Base-by-base conservation (phyloP, 2,888 invertebrate species). In the Drosophila parthenogenetica region DNA sequence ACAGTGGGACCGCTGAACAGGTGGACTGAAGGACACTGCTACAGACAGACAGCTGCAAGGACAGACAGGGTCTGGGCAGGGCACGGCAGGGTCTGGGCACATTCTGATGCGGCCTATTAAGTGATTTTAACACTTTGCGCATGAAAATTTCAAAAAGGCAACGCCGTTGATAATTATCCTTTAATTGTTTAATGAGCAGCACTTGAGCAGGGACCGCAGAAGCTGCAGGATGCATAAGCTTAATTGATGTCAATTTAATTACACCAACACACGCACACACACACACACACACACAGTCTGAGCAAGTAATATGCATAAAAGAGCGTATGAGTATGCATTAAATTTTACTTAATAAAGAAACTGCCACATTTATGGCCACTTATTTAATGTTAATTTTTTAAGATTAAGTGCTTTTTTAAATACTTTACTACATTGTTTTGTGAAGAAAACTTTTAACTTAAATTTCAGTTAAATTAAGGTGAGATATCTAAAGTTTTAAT, bases 121-220 rank as follows among this genome's bases (percentile, higher is more conserved):
- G 85, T 86, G 85, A 86, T 86, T 86, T 86, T 89, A 86, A 86
- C 85, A 86, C 85, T 87, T 89, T 84, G 79, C 87, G 81, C 85
- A 89, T 87, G 87, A 86, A 89, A 89, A 87, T 84, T 87, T 81
- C 87, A 89, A 84, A 85, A 87, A 88, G 83, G 83, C 83, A 88
- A 81, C 77, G 75, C 69, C 73, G 81, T 65, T 89, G 89, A 87
- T 89, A 86, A 86, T 86, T 86, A 86, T 86, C 82, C 85, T 79
- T 86, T 86, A 86, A 86, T 86, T 86, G 89, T 89, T 86, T 86
- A 86, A 86, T 89, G 85, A 85, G 89, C 81, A 71, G 88, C 83
- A 83, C 83, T 83, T 83, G 83, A 83, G 51, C 46, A 57, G 42
- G 67, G 46, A 40, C 69, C 58, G 16, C 79, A 51, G 49, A 66